These are phyloP conservation scores for Harpalus rufipes DNA, from an alignment of 2,888 invertebrate genomes.

Conservation along the genomic window DNA sequence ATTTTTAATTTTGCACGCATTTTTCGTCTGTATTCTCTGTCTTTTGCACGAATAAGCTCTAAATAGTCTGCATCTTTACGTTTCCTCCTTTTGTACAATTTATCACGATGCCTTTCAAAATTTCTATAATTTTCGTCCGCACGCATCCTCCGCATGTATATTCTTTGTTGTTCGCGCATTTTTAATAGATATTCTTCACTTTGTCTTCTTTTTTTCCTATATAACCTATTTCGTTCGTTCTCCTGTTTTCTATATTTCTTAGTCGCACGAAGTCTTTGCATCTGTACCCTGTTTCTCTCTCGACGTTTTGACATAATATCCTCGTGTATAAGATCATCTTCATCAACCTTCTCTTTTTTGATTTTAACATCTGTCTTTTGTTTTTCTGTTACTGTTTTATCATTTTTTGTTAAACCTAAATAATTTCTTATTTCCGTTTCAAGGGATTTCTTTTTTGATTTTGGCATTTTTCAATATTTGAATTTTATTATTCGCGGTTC, in stretches of 20 bases:
- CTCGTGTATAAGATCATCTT: neutral
- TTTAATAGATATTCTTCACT: neutral
- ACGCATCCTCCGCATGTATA: neutral
- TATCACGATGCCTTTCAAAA: neutral
- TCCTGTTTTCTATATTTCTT: neutral
- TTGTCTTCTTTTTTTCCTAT: neutral
- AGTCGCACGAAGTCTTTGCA: neutral
- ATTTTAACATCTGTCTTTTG: neutral
- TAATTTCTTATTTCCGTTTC: neutral
- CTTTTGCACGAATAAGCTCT: neutral
- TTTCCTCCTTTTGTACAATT: neutral
- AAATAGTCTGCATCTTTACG: neutral
- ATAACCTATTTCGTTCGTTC: neutral
- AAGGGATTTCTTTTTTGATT: neutral
- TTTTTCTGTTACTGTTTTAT: neutral
- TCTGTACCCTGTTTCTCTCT: neutral
- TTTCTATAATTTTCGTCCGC: neutral
- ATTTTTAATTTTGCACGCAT: neutral
- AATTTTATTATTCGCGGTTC: slow-evolving; percentile 13
- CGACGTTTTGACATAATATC: neutral
- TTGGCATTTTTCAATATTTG: neutral
- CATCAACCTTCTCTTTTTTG: neutral
- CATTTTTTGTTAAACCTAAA: neutral
- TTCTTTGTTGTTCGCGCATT: neutral
- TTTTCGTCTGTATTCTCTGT: slow-evolving; percentile 19